These are phyloP conservation scores for Rhynchotus rufescens DNA, from an alignment of 2,797 vertebrate genomes.

Conservation along the genomic window DNA sequence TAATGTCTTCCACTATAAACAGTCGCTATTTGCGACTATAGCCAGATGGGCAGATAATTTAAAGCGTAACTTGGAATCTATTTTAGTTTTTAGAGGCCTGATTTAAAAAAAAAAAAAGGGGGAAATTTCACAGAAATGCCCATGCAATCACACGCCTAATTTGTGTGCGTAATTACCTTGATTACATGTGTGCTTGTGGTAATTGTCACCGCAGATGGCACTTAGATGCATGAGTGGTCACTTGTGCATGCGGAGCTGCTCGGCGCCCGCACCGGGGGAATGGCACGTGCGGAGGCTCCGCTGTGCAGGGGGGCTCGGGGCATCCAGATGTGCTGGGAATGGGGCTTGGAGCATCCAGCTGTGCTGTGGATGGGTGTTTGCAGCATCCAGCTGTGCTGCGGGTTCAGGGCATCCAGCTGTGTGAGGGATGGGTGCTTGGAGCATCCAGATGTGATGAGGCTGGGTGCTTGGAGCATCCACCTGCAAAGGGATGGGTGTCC, in stretches of 20 bases:
- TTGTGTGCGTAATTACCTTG: constrained; percentile 23
- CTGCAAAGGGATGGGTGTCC: no score
- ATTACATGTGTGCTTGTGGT: background rate
- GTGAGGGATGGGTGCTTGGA: no score
- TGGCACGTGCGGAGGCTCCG: background rate
- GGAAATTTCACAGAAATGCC: constrained; percentile 9
- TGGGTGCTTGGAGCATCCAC: no score
- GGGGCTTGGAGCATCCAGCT: no score
- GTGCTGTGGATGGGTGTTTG: no score
- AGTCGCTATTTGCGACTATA: background rate
- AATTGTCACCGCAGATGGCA: constrained; percentile 42
- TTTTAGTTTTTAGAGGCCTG: background rate
- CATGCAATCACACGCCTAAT: constrained; percentile 58
- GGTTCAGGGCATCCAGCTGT: no score
- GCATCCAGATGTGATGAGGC: no score
- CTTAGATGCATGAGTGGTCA: background rate
- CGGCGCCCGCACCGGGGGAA: background rate
- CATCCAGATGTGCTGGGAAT: no score
- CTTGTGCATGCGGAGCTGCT: background rate
- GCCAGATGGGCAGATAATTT: constrained; percentile 20
- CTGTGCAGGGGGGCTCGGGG: no score
- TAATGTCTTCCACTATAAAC: background rate
- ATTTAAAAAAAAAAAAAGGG: background rate
- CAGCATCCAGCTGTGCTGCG: no score
- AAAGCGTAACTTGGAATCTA: background rate